These are phyloP conservation scores for Philaenus spumarius DNA, from an alignment of 1,140 invertebrate species.

Conservation along the genomic window DNA sequence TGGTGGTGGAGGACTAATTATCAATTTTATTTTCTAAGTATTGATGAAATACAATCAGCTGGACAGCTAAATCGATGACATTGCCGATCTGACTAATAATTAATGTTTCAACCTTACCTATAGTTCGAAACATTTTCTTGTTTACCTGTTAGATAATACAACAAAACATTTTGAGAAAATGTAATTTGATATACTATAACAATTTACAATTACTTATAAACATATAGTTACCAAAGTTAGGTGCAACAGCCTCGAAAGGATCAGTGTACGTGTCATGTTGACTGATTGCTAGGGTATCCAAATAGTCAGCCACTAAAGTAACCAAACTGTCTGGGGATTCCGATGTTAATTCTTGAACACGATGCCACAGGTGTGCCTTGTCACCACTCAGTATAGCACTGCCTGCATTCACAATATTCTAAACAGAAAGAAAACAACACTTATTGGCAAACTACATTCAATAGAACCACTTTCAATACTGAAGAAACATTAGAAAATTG, in stretches of 20 bases:
- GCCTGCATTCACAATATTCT: conserved; percentile 69
- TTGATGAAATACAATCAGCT: too few species aligned
- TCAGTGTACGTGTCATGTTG: conserved; percentile 89
- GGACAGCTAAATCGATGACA: too few species aligned
- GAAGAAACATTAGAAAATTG: too few species aligned
- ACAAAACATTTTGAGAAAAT: not conserved
- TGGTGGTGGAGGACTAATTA: too few species aligned
- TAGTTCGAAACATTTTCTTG: too few species aligned
- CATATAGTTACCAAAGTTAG: conserved; percentile 66
- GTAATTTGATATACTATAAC: not conserved
- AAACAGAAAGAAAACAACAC: conserved; percentile 37
- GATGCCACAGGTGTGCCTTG: conserved; percentile 66
- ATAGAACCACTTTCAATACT: too few species aligned
- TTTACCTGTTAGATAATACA: not conserved
- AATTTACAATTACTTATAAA: not conserved
- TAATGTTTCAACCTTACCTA: too few species aligned
- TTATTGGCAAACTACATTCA: too few species aligned
- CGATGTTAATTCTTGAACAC: conserved; percentile 61
- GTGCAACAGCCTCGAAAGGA: conserved; percentile 86
- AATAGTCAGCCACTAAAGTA: conserved; percentile 70
- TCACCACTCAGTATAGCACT: conserved; percentile 65
- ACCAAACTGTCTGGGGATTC: conserved; percentile 66
- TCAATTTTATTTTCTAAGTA: too few species aligned
- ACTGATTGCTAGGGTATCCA: conserved; percentile 69
- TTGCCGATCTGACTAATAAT: too few species aligned